Evolutionary conservation across 2,888 invertebrate genomes (phyloP), one percentile per base, ranked within the genome.

Genomic region (Ectobius pallidus): DNA sequence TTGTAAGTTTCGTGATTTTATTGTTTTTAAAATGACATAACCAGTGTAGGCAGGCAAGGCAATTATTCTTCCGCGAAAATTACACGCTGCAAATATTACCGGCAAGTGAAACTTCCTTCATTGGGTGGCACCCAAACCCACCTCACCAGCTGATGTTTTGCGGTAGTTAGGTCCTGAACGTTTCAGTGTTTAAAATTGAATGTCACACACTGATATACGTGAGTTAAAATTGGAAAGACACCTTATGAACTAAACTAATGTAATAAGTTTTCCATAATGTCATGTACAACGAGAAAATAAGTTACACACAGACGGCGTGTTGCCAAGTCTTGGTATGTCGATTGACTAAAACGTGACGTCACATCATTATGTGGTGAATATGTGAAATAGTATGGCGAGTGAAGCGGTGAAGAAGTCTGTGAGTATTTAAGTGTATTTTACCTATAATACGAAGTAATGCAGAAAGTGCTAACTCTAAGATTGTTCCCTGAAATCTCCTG

Each of bases 371-470:
- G 74, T 71, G 68, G 63, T 68, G 74, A n/a, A n/a, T n/a, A n/a
- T n/a, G n/a, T n/a, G n/a, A n/a, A n/a, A 70, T 74, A 75, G 72
- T 74, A 75, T 75, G 75, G 75, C 75, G 74, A 74, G 72, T 69
- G 72, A 74, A 70, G 70, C 75, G 75, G 72, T 74, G 42, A 70
- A 70, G 62, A 72, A 74, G 62, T 62, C 72, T 52, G 75, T 75
- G 70, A 75, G 75, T 74, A 75, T 68, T 73, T 73, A 70, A 30
- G 55, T 20, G 58, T 39, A 58, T 73, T 73, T 65, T 70, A 22
- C 30, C 49, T 68, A 63, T 61, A 68, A 73, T 75, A 73, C 70
- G 73, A 75, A 71, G 62, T 74, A 74, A 72, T 74, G 74, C 70
- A 67, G 44, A 25, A 70, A 58, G 42, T 74, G 55, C 58, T 72